Evolutionary conservation across 2,888 invertebrate species (phyloP), one percentile per base, ranked within the genome.

Genomic region (Rotaria socialis): DNA sequence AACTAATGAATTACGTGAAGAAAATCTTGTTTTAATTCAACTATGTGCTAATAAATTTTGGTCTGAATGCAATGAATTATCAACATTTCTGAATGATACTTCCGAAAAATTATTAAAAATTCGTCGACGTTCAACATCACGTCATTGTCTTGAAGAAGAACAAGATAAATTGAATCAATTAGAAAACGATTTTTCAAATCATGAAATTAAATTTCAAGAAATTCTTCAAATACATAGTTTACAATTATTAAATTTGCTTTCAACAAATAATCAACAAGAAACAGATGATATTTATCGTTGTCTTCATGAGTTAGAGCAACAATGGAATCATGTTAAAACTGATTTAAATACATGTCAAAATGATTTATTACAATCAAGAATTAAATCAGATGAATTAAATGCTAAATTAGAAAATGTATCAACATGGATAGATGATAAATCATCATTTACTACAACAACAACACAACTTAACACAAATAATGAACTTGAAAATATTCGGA

Each of bases 361-460:
- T 14, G 47, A 80, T 11, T 80, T 80, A 43, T 3, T 4, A 24
- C 43, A 43, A 80, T 6, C 43, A 8, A 47, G 5, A n/a, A 80
- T 11, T 7, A 80, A 80, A 47, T 80, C 80, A 2, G 19, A 41
- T 43, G 80, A 80, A n/a, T 80, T 80, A 24, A 80, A 47, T 47
- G 14, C 43, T 8, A 80, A 80, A 80, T 80, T 80, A 80, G 80
- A 80, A 14, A 80, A 80, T 80, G 80, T 80, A 11, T 80, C 80
- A 24, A 80, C 47, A 47, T 80, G 80, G 80, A 24, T 80, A 11
- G 8, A 80, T 80, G 6, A 67, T 27, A 35, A 14, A 67, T 35
- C 67, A 67, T 19, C 14, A 67, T 67, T 27, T 67, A 35, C 35
- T 35, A 35, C 35, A 35, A 35, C 35, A 35, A 35, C 35, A 35